phyloP scores from a whole-genome alignment of 2,888 invertebrate species.

The Melinaea menophilus region DNA sequence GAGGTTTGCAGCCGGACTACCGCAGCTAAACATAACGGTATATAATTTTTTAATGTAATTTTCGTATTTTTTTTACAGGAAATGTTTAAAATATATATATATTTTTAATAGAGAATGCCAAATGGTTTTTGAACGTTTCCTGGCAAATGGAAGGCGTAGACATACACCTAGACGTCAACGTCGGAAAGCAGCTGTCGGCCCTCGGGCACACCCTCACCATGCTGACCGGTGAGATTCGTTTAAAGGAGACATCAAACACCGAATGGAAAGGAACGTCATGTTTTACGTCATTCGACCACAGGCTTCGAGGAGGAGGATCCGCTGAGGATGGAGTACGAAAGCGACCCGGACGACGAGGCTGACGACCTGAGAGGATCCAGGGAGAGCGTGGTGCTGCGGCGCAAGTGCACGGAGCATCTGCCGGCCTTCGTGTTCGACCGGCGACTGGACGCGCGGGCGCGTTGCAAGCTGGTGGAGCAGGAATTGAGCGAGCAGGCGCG shows the following conservation, averaged over 20 bases:
- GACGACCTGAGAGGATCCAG: conserved; percentile 80
- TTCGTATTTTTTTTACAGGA: no score
- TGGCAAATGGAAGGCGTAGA: conserved; percentile 99
- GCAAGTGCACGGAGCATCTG: conserved; percentile 84
- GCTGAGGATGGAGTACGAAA: conserved; percentile 84
- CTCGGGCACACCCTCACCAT: conserved; percentile 97
- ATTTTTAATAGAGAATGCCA: conserved; percentile 88
- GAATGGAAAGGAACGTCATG: background rate
- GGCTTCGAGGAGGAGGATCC: conserved; percentile 89
- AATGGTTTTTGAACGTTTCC: conserved; percentile 98
- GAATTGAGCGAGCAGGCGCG: conserved; percentile 99
- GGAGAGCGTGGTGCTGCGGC: conserved; percentile 83
- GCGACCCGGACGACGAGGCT: conserved; percentile 85
- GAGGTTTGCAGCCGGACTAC: conserved; percentile 97
- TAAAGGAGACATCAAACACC: background rate
- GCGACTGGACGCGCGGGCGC: conserved; percentile 86
- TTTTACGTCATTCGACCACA: conserved; percentile 25
- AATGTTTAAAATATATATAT: background rate
- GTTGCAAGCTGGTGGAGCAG: conserved; percentile 95
- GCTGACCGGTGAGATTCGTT: conserved; percentile 82
- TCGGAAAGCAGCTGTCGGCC: conserved; percentile 96
- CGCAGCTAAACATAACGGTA: conserved; percentile 89
- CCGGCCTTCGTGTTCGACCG: conserved; percentile 92
- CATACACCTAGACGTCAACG: conserved; percentile 96
- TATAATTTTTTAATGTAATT: background rate